Conservation (phyloP, 2,797 vertebrate genomes). For the Hafferia zeledoni region DNA sequence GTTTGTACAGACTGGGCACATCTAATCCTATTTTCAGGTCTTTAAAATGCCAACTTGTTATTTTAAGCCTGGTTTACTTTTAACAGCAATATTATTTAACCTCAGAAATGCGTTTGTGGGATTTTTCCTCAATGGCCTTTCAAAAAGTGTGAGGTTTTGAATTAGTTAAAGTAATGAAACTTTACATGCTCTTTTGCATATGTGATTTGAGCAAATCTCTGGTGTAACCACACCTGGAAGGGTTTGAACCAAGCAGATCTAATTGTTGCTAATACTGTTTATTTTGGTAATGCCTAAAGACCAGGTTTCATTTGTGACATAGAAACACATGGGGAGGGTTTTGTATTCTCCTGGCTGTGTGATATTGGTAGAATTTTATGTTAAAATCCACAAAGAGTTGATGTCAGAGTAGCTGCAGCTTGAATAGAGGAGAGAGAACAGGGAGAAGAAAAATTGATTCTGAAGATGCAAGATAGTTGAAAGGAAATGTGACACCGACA, state of each 20-base stretch:
- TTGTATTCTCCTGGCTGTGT: background rate
- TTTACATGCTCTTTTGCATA: background rate
- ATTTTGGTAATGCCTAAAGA: background rate
- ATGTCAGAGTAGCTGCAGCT: background rate
- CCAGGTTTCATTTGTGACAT: background rate
- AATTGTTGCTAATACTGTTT: background rate
- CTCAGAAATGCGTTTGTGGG: background rate
- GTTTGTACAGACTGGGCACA: background rate
- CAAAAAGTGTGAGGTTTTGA: background rate
- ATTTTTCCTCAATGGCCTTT: background rate
- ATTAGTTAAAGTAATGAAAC: background rate
- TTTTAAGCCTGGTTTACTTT: conserved; percentile 9
- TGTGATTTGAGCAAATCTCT: background rate
- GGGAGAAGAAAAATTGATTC: background rate
- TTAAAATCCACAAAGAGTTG: background rate
- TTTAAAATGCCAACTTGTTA: conserved; percentile 23
- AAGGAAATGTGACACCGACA: background rate
- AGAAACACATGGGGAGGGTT: background rate
- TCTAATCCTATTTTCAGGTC: conserved; percentile 2
- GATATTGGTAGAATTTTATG: background rate
- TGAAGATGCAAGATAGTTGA: background rate
- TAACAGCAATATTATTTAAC: background rate
- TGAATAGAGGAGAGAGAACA: background rate
- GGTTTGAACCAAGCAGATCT: background rate
- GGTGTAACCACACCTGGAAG: background rate